These are phyloP conservation scores for Neolamprologus multifasciatus DNA, from an alignment of 2,797 vertebrate genomes.

Conservation along the genomic window DNA sequence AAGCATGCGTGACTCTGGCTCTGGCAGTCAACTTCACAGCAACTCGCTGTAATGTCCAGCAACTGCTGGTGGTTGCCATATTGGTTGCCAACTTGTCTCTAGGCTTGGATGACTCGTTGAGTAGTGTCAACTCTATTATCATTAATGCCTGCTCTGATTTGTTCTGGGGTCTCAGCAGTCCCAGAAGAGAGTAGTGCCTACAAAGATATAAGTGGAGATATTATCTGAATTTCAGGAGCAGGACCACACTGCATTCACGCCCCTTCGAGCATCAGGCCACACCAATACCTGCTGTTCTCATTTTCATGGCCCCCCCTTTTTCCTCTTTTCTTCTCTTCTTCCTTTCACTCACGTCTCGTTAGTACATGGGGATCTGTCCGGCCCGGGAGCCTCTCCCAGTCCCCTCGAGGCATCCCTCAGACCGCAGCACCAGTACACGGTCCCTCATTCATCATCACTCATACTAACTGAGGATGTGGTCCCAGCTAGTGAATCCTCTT, in stretches of 20 bases:
- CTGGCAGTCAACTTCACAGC: neutral
- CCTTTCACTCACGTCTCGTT: neutral
- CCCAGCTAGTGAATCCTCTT: neutral
- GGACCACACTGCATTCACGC: neutral
- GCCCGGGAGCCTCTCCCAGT: neutral
- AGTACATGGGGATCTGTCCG: neutral
- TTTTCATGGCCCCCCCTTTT: neutral
- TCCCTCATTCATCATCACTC: neutral
- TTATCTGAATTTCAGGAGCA: neutral
- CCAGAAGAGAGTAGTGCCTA: neutral
- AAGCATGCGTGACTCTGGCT: neutral
- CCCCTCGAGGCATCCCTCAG: neutral
- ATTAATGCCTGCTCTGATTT: neutral
- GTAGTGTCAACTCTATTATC: neutral
- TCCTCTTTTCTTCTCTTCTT: neutral
- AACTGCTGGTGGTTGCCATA: neutral
- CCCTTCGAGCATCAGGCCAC: neutral
- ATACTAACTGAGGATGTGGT: neutral
- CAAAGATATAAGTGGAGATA: neutral
- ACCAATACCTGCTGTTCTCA: neutral
- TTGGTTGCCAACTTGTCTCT: neutral
- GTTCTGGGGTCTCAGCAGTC: neutral
- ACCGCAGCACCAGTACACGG: rapidly evolving
- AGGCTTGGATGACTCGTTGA: rapidly evolving
- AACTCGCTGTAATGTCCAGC: neutral